Conservation (phyloP, 2,797 vertebrate genomes). For the Pseudocheirus occidentalis region DNA sequence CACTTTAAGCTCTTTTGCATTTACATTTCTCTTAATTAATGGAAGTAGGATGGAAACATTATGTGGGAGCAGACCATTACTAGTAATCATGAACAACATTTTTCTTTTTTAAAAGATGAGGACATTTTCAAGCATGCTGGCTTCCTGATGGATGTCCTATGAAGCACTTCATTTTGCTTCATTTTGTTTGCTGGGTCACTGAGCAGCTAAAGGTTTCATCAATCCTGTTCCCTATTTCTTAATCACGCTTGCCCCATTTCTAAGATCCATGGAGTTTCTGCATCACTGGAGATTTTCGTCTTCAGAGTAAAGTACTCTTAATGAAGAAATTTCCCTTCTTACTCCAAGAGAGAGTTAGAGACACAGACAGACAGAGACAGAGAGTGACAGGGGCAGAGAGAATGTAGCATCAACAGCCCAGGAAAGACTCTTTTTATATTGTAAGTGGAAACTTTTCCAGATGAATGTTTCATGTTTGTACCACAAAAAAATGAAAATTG, state of each 20-base stretch:
- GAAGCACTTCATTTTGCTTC: constrained; percentile 48
- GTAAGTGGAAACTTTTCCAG: background rate
- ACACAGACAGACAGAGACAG: background rate
- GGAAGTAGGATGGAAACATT: constrained; percentile 38
- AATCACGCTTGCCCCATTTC: constrained; percentile 48
- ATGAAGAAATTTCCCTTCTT: constrained; percentile 27
- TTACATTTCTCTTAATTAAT: constrained; percentile 39
- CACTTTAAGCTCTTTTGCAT: constrained; percentile 1
- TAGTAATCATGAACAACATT: constrained; percentile 31
- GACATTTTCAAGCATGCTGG: constrained; percentile 45
- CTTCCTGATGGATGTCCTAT: background rate
- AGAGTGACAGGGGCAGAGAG: background rate
- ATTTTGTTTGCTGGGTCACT: constrained; percentile 24
- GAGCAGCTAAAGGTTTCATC: constrained; percentile 52
- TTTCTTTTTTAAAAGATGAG: background rate
- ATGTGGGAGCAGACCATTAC: constrained; percentile 9
- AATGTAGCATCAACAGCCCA: background rate
- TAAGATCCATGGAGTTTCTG: constrained; percentile 18
- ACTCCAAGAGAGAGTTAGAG: background rate
- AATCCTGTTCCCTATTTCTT: constrained; percentile 39
- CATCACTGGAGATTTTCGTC: constrained; percentile 50
- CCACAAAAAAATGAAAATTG: background rate
- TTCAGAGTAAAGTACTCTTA: background rate
- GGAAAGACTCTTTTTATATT: background rate
- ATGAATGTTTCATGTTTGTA: background rate